Base-by-base conservation (phyloP, 1,140 invertebrate genomes). In the Geopemphigus sp. region DNA sequence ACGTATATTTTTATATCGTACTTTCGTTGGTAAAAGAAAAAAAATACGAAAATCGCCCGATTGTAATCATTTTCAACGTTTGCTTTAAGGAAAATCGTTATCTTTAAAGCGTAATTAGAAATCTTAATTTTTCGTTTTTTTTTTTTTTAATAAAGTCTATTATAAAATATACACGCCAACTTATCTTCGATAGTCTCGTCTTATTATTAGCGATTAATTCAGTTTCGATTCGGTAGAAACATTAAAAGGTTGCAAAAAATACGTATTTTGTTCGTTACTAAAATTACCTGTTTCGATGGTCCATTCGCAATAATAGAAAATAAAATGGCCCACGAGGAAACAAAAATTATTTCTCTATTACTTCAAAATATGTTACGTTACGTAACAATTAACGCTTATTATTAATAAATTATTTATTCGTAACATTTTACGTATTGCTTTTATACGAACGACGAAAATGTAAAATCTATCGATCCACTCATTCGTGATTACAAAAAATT, bases 81-180 rank as follows among this genome's bases (percentile, higher is more conserved):
- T 6, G 64, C 4, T 45, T 47, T 1, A 10, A 24, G 24, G 39
- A 50, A 68, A 17, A 0, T 68, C 24, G 22, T 6, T 19, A 68
- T 68, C 6, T 68, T 68, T 50, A 50, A 24, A 68, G 26, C 15
- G 45, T 26, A 68, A 68, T 68, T 68, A 68, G 6, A 50, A 68
- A 68, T 26, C 22, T 24, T 17, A 10, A 17, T 39, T 61, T 61
- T 26, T 59, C 11, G 12, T 59, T 12, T 59, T 59, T 59, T 61
- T 14, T 61, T 63, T 19, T 29, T 63, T 24, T 10, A 45, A 22
- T n/a, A 8, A 68, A 45, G 17, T 47, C 4, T 11, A 47, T 68
- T n/a, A 47, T 24, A 24, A 68, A 39, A 22, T 68, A 68, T 68
- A 61, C 14, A 39, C 32, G 8, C 8, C 12, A 68, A 12, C 15